phyloP scores from a whole-genome alignment of 2,113 vertebrate genomes.

The Pelmatolapia mariae region DNA sequence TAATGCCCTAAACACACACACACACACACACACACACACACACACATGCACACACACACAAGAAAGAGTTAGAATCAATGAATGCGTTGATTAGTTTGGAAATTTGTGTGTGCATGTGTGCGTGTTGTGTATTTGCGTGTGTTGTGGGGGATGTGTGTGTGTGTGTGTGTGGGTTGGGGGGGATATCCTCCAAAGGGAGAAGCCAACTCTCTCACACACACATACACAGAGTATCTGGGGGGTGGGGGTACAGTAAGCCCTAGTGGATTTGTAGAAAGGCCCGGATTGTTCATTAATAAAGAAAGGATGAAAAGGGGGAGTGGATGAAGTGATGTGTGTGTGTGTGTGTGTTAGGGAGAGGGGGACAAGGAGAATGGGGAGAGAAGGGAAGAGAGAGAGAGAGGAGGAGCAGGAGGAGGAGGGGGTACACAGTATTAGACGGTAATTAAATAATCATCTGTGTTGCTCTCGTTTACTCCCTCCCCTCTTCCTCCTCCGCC shows the following conservation, averaged over 20 bases:
- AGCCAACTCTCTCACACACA: background rate
- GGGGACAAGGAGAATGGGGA: background rate
- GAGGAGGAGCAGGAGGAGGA: background rate
- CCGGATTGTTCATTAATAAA: constrained; percentile 74
- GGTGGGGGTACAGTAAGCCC: constrained; percentile 46
- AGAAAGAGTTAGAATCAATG: background rate
- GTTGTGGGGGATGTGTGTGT: background rate
- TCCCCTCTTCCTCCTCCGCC: constrained; percentile 69
- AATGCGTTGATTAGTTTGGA: constrained; percentile 26
- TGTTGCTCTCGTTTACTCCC: constrained; percentile 58
- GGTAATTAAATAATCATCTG: constrained; percentile 71
- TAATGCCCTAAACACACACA: background rate
- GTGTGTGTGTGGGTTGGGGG: background rate
- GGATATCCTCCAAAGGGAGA: too few relatives aligned
- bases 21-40: too few relatives aligned
- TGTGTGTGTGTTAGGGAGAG: background rate
- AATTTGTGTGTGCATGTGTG: background rate
- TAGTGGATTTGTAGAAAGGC: constrained; percentile 62
- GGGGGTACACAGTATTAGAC: constrained; percentile 54
- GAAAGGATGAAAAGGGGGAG: constrained; percentile 67
- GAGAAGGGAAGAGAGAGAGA: constrained; percentile 3
- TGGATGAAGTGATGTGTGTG: background rate
- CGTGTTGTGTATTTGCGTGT: background rate
- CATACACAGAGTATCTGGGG: background rate
- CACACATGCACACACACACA: background rate